Evolutionary conservation across 2,888 invertebrate species (phyloP).

Genomic region (Hipparchia semele): DNA sequence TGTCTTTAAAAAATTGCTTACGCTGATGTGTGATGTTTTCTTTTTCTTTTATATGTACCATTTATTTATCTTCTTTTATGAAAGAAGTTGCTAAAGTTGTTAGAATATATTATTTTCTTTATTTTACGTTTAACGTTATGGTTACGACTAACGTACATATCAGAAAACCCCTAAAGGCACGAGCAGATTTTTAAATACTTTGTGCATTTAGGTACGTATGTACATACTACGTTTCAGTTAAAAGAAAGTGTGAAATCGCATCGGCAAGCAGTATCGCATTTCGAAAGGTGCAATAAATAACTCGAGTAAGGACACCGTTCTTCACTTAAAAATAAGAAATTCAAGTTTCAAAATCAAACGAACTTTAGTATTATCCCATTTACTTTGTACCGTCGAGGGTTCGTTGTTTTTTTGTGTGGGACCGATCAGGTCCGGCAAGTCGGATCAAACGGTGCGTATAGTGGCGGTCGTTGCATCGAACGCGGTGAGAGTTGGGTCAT

Average conservation of each 20-base stretch:
- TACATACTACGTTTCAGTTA: slow-evolving; percentile 5
- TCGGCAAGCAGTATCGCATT: slow-evolving; percentile 14
- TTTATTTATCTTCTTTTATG: too few species aligned
- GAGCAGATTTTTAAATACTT: not conserved
- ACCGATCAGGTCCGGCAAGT: slow-evolving; percentile 44
- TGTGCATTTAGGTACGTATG: not conserved
- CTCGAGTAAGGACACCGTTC: slow-evolving; percentile 13
- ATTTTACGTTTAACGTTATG: too few species aligned
- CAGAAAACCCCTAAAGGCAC: not conserved
- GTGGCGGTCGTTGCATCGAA: slow-evolving; percentile 75
- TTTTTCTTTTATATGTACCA: too few species aligned
- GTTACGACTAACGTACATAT: too few species aligned
- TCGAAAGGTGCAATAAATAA: slow-evolving; percentile 14
- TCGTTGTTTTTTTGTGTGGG: slow-evolving; percentile 47
- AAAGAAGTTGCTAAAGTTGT: too few species aligned
- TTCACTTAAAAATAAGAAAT: slow-evolving; percentile 25
- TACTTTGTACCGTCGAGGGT: slow-evolving; percentile 24
- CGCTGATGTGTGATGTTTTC: not conserved
- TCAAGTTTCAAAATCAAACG: slow-evolving; percentile 19
- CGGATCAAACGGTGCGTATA: slow-evolving; percentile 48
- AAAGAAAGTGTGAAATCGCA: slow-evolving; percentile 21
- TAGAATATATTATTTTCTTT: too few species aligned
- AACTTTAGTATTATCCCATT: slow-evolving; percentile 26
- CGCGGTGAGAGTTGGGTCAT: slow-evolving; percentile 79
- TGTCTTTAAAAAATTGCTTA: not conserved